Percentiles rank a stretch among this genome's conserved stretches.
Conservation (phyloP, 2,888 invertebrate species). For the Nemoura dubitans region DNA sequence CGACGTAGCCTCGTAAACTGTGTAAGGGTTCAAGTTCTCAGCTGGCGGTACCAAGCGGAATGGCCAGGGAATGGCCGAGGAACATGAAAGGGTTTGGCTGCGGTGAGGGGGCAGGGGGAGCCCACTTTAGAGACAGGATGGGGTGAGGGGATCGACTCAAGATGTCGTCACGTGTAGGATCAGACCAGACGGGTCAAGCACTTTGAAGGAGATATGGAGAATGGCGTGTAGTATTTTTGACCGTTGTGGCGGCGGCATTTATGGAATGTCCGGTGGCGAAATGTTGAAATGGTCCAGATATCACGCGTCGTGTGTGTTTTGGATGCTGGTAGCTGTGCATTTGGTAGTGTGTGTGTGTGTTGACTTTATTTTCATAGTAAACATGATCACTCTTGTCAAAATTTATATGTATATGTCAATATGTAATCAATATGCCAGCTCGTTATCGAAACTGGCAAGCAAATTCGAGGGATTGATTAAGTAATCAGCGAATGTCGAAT, state of each 20-base stretch:
- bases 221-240: not conserved
- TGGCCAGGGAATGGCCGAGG: not conserved
- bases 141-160: not conserved
- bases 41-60: not conserved
- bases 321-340: too few relatives aligned
- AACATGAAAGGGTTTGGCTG: constrained; percentile 2
- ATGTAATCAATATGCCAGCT: too few relatives aligned
- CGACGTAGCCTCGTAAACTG: not conserved
- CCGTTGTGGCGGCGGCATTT: not conserved
- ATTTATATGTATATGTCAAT: too few relatives aligned
- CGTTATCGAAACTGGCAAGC: too few relatives aligned
- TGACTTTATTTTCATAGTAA: too few relatives aligned
- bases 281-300: too few relatives aligned
- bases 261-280: not conserved
- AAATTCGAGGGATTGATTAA: too few relatives aligned
- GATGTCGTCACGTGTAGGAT: not conserved
- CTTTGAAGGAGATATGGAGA: not conserved
- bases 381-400: too few relatives aligned
- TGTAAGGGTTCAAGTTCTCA: not conserved
- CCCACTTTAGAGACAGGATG: not conserved
- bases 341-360: too few relatives aligned
- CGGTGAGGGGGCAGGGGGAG: too few relatives aligned
- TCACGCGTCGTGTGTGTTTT: too few relatives aligned
- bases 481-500: too few relatives aligned
- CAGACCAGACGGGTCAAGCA: not conserved